Conservation (phyloP, 2,888 invertebrate species). For the Ophion costatus region DNA sequence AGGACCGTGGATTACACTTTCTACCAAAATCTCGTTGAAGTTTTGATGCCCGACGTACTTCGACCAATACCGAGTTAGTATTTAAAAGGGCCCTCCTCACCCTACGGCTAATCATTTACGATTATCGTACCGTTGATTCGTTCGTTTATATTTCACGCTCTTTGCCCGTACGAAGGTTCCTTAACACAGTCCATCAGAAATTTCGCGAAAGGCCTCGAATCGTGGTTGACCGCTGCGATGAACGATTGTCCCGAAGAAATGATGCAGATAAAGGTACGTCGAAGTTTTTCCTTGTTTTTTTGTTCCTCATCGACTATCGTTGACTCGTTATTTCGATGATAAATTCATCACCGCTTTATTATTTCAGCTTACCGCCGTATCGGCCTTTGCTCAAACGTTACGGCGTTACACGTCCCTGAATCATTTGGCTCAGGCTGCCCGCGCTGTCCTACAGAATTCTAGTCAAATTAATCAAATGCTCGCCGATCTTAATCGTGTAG, state of each 20-base stretch:
- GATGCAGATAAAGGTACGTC: slow-evolving; percentile 90
- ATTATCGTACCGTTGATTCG: background rate
- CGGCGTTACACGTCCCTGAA: slow-evolving; percentile 98
- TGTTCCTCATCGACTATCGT: background rate
- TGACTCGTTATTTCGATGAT: background rate
- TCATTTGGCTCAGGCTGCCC: slow-evolving; percentile 97
- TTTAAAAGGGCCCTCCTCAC: background rate
- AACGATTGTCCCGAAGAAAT: slow-evolving; percentile 92
- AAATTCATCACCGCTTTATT: slow-evolving; percentile 8
- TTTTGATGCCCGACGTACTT: slow-evolving; percentile 97
- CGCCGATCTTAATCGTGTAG: slow-evolving; percentile 97
- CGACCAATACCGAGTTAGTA: slow-evolving; percentile 94
- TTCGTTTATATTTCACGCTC: slow-evolving; percentile 17
- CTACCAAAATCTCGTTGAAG: slow-evolving; percentile 98
- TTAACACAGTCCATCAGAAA: slow-evolving; percentile 96
- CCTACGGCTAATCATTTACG: background rate
- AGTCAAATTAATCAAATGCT: slow-evolving; percentile 98
- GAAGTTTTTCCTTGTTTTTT: background rate
- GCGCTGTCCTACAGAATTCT: slow-evolving; percentile 97
- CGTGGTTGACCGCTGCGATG: slow-evolving; percentile 93
- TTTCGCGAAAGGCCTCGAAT: slow-evolving; percentile 96
- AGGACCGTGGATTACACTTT: slow-evolving; percentile 94
- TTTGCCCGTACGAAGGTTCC: slow-evolving; percentile 85
- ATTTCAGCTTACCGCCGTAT: slow-evolving; percentile 89
- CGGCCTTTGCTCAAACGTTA: slow-evolving; percentile 96